These are phyloP conservation scores for Xiphophorus maculatus DNA, from an alignment of 2,113 vertebrate genomes.

Conservation along the genomic window DNA sequence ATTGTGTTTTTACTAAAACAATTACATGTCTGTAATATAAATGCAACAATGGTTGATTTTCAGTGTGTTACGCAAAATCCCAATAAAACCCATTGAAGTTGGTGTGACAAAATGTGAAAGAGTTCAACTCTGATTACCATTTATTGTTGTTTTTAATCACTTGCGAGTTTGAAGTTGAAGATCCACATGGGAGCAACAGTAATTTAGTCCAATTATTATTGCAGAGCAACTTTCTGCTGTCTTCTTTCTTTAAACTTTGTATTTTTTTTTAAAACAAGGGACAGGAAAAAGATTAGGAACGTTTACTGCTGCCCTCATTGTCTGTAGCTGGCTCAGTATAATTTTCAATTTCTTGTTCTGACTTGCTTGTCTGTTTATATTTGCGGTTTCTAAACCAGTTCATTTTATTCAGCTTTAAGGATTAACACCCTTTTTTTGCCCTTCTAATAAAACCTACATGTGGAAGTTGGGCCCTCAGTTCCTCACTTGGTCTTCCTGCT, in stretches of 20 bases:
- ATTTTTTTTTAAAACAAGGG: neutral
- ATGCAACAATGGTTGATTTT: no score
- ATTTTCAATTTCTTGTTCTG: neutral
- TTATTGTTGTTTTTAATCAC: no score
- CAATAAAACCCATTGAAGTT: neutral
- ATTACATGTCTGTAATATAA: no score
- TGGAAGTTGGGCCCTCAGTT: neutral
- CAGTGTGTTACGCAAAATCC: no score
- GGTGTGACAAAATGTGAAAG: neutral
- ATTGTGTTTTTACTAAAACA: no score
- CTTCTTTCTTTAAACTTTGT: neutral
- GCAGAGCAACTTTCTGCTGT: neutral
- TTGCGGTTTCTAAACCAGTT: neutral
- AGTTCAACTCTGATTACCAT: neutral
- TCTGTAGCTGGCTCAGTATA: no score
- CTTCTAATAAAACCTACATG: neutral
- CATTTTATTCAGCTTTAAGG: neutral
- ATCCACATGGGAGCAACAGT: no score
- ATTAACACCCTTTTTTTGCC: neutral
- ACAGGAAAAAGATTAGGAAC: neutral
- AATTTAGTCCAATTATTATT: no score
- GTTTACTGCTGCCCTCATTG: neutral
- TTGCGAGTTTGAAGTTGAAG: no score
- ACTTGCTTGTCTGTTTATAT: neutral
- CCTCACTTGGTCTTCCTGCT: constrained; percentile 26